These are phyloP conservation scores for Sinocyclocheilus anophthalmus DNA, from an alignment of 2,113 vertebrate species.

Conservation along the genomic window DNA sequence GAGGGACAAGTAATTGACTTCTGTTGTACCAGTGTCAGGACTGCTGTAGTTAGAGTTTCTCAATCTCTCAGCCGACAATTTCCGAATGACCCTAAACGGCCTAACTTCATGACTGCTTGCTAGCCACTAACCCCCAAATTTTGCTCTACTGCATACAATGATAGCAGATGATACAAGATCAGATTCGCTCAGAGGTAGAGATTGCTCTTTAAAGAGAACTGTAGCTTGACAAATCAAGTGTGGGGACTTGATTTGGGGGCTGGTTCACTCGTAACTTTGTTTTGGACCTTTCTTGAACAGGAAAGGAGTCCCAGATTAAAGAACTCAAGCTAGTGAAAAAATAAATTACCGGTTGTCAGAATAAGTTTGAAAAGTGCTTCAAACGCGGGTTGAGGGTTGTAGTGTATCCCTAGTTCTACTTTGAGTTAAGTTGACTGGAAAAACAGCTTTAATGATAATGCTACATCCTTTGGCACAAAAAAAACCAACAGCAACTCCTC, in stretches of 20 bases:
- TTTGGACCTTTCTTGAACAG: conserved; percentile 4
- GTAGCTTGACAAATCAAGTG: conserved; percentile 5
- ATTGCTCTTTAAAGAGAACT: conserved; percentile 21
- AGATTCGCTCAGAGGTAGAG: not conserved
- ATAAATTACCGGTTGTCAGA: conserved; percentile 13
- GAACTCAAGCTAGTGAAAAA: not conserved
- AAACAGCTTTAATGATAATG: conserved; percentile 19
- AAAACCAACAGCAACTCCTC: not conserved
- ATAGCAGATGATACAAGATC: not conserved
- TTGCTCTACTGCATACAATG: not conserved
- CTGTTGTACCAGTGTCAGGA: conserved; percentile 25
- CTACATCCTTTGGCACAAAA: not conserved
- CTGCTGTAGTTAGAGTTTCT: conserved; percentile 30
- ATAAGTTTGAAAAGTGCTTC: conserved; percentile 20
- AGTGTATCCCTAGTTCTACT: not conserved
- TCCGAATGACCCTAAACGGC: conserved; percentile 37
- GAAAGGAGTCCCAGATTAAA: not conserved
- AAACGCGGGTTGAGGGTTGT: not conserved
- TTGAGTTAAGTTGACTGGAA: not conserved
- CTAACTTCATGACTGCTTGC: conserved; percentile 25
- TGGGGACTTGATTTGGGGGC: not conserved
- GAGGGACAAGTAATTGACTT: conserved; percentile 50
- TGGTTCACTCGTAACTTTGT: not conserved
- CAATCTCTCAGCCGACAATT: conserved; percentile 17
- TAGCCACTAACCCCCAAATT: not conserved